Conservation (phyloP, 2,113 vertebrate species). For the Lates calcarifer region DNA sequence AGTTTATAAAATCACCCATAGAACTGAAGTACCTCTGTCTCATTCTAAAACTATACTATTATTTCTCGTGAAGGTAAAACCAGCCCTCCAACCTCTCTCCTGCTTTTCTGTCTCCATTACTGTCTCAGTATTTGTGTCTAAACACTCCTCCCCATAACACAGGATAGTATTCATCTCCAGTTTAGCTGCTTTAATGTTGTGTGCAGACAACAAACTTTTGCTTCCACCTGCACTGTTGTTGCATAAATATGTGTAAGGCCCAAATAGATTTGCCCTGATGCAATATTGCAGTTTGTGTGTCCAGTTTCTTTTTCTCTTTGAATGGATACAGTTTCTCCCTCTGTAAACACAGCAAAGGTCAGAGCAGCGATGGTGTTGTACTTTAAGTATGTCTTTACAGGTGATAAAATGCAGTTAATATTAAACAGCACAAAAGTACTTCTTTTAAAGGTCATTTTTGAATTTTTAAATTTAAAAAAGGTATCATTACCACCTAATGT, state of each 20-base stretch:
- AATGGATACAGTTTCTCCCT: constrained; percentile 6
- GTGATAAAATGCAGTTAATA: no score
- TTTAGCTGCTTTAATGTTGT: constrained; percentile 43
- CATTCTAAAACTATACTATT: constrained; percentile 48
- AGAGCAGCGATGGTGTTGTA: no score
- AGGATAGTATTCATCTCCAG: constrained; percentile 50
- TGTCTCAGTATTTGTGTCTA: constrained; percentile 65
- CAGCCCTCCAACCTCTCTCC: neutral
- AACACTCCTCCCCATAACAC: constrained; percentile 58
- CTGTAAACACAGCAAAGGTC: neutral
- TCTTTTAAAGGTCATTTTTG: no score
- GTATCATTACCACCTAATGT: no score
- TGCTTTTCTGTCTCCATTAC: neutral
- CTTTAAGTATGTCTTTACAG: no score
- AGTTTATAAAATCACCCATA: constrained; percentile 52
- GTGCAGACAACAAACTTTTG: constrained; percentile 56
- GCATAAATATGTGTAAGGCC: constrained; percentile 45
- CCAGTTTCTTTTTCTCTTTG: neutral
- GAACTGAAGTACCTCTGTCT: constrained; percentile 44
- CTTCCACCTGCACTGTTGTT: constrained; percentile 54
- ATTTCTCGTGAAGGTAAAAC: constrained; percentile 22
- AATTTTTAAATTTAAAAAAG: no score
- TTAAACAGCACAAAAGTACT: no score
- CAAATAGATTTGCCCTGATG: constrained; percentile 28
- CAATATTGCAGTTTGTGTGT: constrained; percentile 25